Evolutionary conservation across 2,113 vertebrate genomes (phyloP).

Genomic region (Synchiropus splendidus): DNA sequence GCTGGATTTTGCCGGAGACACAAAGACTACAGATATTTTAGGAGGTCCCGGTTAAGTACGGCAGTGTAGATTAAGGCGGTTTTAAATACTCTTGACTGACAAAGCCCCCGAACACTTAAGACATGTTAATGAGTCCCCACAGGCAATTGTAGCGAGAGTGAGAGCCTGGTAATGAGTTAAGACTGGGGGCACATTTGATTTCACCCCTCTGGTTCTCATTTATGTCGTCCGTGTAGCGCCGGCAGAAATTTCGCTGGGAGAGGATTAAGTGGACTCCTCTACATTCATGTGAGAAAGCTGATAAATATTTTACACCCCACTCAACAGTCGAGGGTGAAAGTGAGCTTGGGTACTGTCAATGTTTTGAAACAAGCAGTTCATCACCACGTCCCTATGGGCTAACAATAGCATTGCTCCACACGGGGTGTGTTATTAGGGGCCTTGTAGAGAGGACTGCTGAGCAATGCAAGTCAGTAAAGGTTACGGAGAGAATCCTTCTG

Average conservation of each 20-base stretch:
- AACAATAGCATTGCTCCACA: constrained; percentile 15
- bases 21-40: constrained; percentile 2
- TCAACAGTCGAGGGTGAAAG: constrained; percentile 18
- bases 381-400: constrained; percentile 36
- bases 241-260: constrained; percentile 22
- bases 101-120: constrained; percentile 36
- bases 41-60: constrained; percentile 20
- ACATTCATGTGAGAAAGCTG: constrained; percentile 11
- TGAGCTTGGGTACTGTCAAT: constrained; percentile 20
- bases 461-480: constrained; percentile 18
- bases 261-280: constrained; percentile 40
- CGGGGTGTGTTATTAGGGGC: neutral
- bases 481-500: constrained; percentile 8
- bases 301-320: constrained; percentile 52
- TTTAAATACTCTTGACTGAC: constrained; percentile 44
- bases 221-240: constrained; percentile 14
- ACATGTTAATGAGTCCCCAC: constrained; percentile 49
- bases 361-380: constrained; percentile 40
- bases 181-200: constrained; percentile 36
- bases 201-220: constrained; percentile 25
- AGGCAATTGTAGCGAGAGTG: constrained; percentile 18
- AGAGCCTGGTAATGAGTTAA: constrained; percentile 24
- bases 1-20: no score
- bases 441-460: constrained; percentile 11
- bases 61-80: constrained; percentile 30